Conservation (phyloP, 1,140 invertebrate species). For the Drosophila willistoni region DNA sequence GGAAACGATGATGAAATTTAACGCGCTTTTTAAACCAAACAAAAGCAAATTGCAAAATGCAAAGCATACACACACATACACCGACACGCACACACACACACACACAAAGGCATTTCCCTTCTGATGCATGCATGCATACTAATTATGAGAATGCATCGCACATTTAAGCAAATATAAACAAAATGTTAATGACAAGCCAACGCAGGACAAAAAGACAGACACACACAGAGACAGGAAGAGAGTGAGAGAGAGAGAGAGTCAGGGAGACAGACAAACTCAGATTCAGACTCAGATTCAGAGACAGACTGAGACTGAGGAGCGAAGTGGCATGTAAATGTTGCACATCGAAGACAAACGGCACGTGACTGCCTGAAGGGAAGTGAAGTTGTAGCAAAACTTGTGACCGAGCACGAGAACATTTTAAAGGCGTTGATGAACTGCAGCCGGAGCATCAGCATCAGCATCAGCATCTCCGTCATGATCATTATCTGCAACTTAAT, state of each 20-base stretch:
- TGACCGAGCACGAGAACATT: conserved; percentile 21
- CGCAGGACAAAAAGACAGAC: conserved; percentile 24
- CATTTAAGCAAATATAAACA: conserved; percentile 69
- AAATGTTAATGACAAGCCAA: conserved; percentile 59
- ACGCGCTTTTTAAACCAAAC: conserved; percentile 59
- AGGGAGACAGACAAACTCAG: neutral
- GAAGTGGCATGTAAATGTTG: conserved; percentile 33
- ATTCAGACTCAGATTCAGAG: neutral
- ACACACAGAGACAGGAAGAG: neutral
- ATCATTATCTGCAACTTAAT: conserved; percentile 18
- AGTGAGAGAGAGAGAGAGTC: neutral
- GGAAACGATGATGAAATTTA: conserved; percentile 53
- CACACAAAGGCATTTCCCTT: conserved; percentile 2
- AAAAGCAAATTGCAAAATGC: conserved; percentile 55
- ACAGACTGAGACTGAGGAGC: neutral
- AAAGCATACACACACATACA: conserved; percentile 25
- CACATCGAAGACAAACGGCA: conserved; percentile 39
- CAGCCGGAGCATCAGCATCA: conserved; percentile 4
- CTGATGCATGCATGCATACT: conserved; percentile 50
- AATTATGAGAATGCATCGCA: conserved; percentile 60
- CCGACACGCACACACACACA: conserved; percentile 22
- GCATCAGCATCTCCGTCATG: neutral
- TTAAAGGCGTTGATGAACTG: conserved; percentile 42
- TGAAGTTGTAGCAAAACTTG: conserved; percentile 4
- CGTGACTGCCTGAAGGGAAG: conserved; percentile 36